phyloP scores from a whole-genome alignment of 2,888 invertebrate genomes.

The Pristionchus mayeri region DNA sequence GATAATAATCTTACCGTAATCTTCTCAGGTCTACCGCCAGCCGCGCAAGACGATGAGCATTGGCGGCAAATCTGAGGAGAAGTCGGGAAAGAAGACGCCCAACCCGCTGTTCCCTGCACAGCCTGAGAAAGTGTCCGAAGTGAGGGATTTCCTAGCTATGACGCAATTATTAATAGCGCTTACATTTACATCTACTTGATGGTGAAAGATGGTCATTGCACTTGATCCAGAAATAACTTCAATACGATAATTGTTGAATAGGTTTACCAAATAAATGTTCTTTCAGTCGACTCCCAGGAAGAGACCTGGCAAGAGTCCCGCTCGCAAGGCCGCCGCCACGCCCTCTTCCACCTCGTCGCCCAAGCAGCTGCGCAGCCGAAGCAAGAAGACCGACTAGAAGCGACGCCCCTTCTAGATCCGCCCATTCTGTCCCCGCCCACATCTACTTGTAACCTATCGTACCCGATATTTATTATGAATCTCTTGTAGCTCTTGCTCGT shows the following conservation, averaged over 20 bases:
- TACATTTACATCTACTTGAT: not conserved
- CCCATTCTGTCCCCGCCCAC: not conserved
- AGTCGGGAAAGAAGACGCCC: not conserved
- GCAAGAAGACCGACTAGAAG: conserved; percentile 41
- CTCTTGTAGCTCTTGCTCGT: too few species aligned
- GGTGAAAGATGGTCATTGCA: too few species aligned
- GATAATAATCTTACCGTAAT: not conserved
- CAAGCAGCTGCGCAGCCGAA: conserved; percentile 30
- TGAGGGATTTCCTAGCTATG: not conserved
- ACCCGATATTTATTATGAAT: not conserved
- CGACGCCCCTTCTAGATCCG: not conserved
- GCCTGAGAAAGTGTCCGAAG: conserved; percentile 26
- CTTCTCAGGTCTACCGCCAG: not conserved
- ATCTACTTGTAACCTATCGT: not conserved
- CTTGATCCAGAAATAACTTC: too few species aligned
- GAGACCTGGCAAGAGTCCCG: not conserved
- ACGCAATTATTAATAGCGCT: not conserved
- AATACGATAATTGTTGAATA: too few species aligned
- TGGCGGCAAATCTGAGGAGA: too few species aligned
- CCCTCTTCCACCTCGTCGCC: conserved; percentile 14
- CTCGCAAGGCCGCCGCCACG: not conserved
- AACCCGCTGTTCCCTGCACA: not conserved
- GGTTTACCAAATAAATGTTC: not conserved
- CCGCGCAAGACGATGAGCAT: not conserved
- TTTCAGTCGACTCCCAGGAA: not conserved